phyloP scores from a whole-genome alignment of 1,140 invertebrate genomes.

The Aphelinus certus region DNA sequence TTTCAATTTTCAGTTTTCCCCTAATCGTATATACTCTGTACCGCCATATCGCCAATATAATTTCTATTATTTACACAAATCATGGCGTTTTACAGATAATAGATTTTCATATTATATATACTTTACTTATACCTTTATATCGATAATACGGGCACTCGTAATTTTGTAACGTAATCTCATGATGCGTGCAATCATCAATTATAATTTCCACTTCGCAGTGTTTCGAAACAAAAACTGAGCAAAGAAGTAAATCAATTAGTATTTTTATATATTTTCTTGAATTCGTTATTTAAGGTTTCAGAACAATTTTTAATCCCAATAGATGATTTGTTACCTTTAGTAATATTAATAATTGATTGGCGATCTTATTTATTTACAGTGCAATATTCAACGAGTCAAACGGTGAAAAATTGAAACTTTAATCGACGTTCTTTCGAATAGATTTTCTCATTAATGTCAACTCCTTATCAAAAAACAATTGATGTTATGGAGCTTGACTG shows the following conservation, averaged over 20 bases:
- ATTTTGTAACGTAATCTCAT: not conserved
- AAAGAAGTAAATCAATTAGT: conserved; percentile 13
- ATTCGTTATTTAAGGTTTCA: conserved; percentile 11
- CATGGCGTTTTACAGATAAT: conserved; percentile 12
- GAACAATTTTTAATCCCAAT: conserved; percentile 3
- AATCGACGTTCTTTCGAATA: not conserved
- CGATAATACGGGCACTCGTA: conserved; percentile 4
- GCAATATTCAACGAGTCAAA: conserved; percentile 36
- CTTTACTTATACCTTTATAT: not conserved
- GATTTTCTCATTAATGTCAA: not conserved
- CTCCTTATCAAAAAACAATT: too few species aligned
- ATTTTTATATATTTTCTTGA: conserved; percentile 1
- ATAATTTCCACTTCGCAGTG: conserved; percentile 18
- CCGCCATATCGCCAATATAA: not conserved
- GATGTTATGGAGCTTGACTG: too few species aligned
- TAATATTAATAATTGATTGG: conserved; percentile 32
- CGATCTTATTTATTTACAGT: conserved; percentile 23
- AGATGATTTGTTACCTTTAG: not conserved
- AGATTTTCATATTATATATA: not conserved
- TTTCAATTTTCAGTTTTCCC: not conserved
- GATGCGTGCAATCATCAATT: too few species aligned
- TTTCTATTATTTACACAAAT: not conserved
- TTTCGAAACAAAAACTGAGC: conserved; percentile 27
- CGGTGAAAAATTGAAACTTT: conserved; percentile 36
- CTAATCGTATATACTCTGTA: not conserved